Evolutionary conservation across 1,140 invertebrate genomes (phyloP).

Genomic region (Neotoxoptera formosana): DNA sequence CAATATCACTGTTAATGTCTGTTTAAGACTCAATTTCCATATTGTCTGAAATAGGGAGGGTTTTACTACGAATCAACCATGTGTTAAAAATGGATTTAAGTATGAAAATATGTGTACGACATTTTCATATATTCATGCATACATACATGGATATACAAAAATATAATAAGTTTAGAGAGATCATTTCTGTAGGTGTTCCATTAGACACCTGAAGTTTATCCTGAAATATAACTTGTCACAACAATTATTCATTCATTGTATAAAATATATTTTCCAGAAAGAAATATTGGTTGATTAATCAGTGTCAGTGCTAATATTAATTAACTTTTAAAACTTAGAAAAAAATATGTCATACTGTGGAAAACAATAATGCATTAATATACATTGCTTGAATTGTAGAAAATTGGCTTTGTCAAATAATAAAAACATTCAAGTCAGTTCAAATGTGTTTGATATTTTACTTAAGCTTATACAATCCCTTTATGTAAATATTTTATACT

Average conservation of each 20-base stretch:
- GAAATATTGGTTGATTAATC: background rate
- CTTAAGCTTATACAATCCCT: background rate
- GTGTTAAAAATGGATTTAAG: background rate
- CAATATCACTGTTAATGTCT: background rate
- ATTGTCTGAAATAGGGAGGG: background rate
- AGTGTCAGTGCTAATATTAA: slow-evolving; percentile 24
- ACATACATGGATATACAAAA: background rate
- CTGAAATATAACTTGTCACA: slow-evolving; percentile 55
- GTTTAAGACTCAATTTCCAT: background rate
- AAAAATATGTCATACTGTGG: too few relatives aligned
- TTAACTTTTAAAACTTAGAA: background rate
- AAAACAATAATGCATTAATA: too few relatives aligned
- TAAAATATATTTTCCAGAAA: background rate
- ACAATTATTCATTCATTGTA: slow-evolving; percentile 44
- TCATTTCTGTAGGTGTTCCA: slow-evolving; percentile 35
- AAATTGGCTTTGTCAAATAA: too few relatives aligned
- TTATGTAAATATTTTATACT: background rate
- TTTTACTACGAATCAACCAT: slow-evolving; percentile 36
- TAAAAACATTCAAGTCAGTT: too few relatives aligned
- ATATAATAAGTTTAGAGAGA: background rate
- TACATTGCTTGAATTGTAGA: too few relatives aligned
- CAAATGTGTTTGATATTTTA: too few relatives aligned
- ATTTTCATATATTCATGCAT: background rate
- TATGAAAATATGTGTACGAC: background rate
- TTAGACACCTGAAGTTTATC: slow-evolving; percentile 22